Conservation (phyloP, 1,140 invertebrate species). For the Neodiprion pinetum region DNA sequence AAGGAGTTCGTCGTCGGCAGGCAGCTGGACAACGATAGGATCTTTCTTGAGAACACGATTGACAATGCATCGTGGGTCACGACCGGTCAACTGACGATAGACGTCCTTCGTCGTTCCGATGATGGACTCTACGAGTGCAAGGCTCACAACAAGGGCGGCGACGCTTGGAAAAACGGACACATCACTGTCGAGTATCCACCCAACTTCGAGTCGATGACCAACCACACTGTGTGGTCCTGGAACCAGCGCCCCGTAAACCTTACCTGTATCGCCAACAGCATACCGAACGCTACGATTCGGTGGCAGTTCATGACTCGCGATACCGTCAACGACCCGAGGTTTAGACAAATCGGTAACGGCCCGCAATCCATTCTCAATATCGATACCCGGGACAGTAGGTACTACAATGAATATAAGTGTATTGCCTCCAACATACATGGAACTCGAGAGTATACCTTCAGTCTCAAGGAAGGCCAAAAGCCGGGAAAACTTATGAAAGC, state of each 20-base stretch:
- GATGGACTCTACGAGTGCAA: slow-evolving; percentile 91
- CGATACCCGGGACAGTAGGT: slow-evolving; percentile 66
- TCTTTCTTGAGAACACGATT: slow-evolving; percentile 64
- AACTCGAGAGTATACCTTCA: slow-evolving; percentile 68
- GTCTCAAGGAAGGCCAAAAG: slow-evolving; percentile 73
- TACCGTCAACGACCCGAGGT: slow-evolving; percentile 62
- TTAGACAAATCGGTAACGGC: slow-evolving; percentile 71
- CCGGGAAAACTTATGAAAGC: slow-evolving; percentile 67
- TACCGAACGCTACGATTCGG: slow-evolving; percentile 90
- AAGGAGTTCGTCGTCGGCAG: slow-evolving; percentile 67
- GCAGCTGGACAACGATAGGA: slow-evolving; percentile 70
- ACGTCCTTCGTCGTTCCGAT: slow-evolving; percentile 61
- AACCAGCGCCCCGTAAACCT: slow-evolving; percentile 80
- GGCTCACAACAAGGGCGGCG: slow-evolving; percentile 80
- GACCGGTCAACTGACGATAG: slow-evolving; percentile 69
- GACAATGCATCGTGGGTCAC: slow-evolving; percentile 69
- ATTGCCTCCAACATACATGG: slow-evolving; percentile 82
- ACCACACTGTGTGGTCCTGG: slow-evolving; percentile 81
- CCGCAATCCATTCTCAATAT: slow-evolving; percentile 75
- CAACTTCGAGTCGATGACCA: slow-evolving; percentile 77
- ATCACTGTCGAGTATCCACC: slow-evolving; percentile 84
- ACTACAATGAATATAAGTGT: slow-evolving; percentile 84
- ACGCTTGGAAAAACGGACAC: slow-evolving; percentile 78
- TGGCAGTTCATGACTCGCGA: slow-evolving; percentile 71
- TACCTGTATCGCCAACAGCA: slow-evolving; percentile 86